A percentile compares a stretch with the other conserved stretches of the same genome.
Conservation (phyloP, 2,797 vertebrate species). For the Notoglanidium macrostoma region DNA sequence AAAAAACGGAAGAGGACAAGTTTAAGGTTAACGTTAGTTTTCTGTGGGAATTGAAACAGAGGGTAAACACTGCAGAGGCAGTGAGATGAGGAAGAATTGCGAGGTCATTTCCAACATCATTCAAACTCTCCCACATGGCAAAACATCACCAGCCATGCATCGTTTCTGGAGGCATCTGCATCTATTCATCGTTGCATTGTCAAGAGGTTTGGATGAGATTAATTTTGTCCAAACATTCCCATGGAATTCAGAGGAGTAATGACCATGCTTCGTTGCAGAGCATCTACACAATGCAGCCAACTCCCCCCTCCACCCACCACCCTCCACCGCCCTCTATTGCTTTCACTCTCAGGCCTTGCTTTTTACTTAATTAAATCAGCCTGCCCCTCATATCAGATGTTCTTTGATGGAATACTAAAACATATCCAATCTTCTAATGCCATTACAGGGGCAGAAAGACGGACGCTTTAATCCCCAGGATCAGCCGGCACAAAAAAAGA, state of each 20-base stretch:
- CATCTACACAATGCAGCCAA: constrained; percentile 56
- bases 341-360: constrained; percentile 64
- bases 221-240: constrained; percentile 49
- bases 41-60: constrained; percentile 4
- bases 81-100: not conserved
- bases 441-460: constrained; percentile 73
- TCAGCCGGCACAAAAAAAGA: constrained; percentile 70
- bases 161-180: constrained; percentile 14
- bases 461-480: constrained; percentile 77
- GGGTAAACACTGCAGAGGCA: not conserved
- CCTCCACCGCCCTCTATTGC: constrained; percentile 39
- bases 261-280: constrained; percentile 45
- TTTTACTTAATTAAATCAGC: constrained; percentile 79
- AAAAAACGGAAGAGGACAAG: constrained; percentile 19
- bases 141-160: not conserved
- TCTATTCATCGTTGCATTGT: constrained; percentile 28
- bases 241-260: constrained; percentile 37
- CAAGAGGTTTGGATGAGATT: constrained; percentile 36
- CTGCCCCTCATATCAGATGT: constrained; percentile 74
- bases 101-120: constrained; percentile 29
- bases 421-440: constrained; percentile 77
- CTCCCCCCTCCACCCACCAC: constrained; percentile 51
- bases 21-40: constrained; percentile 11
- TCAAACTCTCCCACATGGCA: constrained; percentile 10
- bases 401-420: constrained; percentile 77